phyloP scores from a whole-genome alignment of 2,888 invertebrate genomes.

The Pammene fasciana region DNA sequence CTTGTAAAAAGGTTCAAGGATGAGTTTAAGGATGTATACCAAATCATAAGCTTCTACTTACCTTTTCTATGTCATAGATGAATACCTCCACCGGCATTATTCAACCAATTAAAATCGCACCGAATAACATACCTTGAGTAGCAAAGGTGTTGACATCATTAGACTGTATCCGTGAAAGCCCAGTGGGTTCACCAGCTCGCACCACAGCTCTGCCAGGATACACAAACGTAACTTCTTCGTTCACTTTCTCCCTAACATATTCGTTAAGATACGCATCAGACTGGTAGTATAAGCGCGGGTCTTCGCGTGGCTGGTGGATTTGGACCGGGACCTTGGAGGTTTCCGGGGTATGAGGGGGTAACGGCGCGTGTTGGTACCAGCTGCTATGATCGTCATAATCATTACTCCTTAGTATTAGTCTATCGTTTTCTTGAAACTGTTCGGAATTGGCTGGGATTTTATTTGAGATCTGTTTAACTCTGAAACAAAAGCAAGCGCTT shows the following conservation, averaged over 20 bases:
- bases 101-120: too few species aligned
- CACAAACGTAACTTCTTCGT: conserved; percentile 65
- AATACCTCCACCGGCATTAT: too few species aligned
- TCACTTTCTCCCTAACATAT: conserved; percentile 62
- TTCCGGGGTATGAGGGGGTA: conserved; percentile 56
- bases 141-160: not conserved
- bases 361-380: conserved; percentile 59
- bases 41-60: too few species aligned
- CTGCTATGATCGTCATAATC: conserved; percentile 73
- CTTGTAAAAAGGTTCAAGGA: too few species aligned
- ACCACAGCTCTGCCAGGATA: conserved; percentile 69
- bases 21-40: too few species aligned
- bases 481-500: conserved; percentile 50
- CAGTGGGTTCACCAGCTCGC: conserved; percentile 51
- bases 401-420: conserved; percentile 55
- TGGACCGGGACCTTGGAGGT: conserved; percentile 57
- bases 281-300: conserved; percentile 74
- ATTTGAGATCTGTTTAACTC: conserved; percentile 58
- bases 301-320: conserved; percentile 70
- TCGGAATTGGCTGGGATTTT: conserved; percentile 38
- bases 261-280: conserved; percentile 75
- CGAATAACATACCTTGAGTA: conserved; percentile 10
- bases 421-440: conserved; percentile 50
- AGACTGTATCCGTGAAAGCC: conserved; percentile 19
- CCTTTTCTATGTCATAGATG: too few species aligned